These are phyloP conservation scores for Crotalus viridis DNA, from an alignment of 2,113 vertebrate genomes.

Conservation along the genomic window DNA sequence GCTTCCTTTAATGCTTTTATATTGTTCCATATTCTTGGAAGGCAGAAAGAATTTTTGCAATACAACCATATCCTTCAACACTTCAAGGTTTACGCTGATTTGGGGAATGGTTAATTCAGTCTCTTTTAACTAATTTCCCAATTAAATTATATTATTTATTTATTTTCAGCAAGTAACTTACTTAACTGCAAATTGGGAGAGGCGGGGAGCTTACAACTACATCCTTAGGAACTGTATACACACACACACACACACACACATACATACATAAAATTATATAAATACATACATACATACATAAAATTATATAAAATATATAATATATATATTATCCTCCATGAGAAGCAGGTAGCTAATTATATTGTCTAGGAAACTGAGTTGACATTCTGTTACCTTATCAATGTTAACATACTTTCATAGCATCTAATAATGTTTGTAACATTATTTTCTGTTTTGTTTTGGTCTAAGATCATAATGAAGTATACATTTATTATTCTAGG, in stretches of 20 bases:
- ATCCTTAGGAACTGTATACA: not conserved
- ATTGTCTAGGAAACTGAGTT: not conserved
- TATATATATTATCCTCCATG: not conserved
- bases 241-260: too few species aligned
- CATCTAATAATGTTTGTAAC: not conserved
- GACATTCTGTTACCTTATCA: not conserved
- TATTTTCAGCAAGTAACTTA: not conserved
- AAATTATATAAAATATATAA: not conserved
- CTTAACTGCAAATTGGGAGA: not conserved
- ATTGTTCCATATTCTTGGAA: not conserved
- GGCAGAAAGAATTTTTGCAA: not conserved
- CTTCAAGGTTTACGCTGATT: not conserved
- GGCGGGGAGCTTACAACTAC: not conserved
- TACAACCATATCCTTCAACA: not conserved
- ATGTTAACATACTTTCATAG: not conserved
- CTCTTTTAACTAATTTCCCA: not conserved
- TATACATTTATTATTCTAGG: not conserved
- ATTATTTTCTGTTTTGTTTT: not conserved
- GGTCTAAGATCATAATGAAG: not conserved
- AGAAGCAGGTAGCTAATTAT: not conserved
- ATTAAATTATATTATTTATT: not conserved
- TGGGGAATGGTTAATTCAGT: not conserved
- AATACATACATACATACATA: too few species aligned
- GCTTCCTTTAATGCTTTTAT: not conserved
- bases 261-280: too few species aligned